Percentiles rank a stretch among this genome's conserved stretches.
Conservation (phyloP, 2,113 vertebrate species). For the Crotalus tigris region DNA sequence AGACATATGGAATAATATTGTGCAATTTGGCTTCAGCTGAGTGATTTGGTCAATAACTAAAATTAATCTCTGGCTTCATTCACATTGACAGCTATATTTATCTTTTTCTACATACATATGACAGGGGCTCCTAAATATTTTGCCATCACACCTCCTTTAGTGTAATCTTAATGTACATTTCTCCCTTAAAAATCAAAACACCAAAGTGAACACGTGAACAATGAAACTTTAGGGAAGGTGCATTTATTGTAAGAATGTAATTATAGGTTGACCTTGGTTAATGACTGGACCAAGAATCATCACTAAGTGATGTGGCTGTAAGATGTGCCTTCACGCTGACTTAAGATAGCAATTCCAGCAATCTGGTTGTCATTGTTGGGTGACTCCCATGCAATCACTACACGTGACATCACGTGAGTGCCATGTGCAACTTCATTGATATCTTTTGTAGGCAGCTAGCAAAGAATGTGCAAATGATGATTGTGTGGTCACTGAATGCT, state of each 20-base stretch:
- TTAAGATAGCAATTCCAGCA: background rate
- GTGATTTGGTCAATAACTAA: background rate
- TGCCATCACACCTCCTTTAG: background rate
- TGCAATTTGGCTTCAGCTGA: background rate
- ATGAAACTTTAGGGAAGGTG: conserved; percentile 2
- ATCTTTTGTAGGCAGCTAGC: background rate
- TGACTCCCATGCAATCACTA: background rate
- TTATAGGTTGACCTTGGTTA: background rate
- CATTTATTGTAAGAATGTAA: background rate
- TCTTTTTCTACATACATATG: background rate
- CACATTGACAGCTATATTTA: background rate
- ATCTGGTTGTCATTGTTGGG: background rate
- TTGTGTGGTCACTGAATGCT: background rate
- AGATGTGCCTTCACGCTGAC: background rate
- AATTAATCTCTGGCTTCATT: background rate
- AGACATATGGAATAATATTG: background rate
- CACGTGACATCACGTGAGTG: background rate
- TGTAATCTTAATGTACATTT: background rate
- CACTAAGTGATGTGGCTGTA: background rate
- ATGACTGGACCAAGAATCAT: background rate
- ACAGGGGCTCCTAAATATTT: background rate
- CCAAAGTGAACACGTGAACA: background rate
- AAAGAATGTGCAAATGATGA: background rate
- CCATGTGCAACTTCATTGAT: background rate
- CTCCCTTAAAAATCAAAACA: background rate